Base-by-base conservation (phyloP, 2,888 invertebrate genomes). In the Pasiphila rectangulata region DNA sequence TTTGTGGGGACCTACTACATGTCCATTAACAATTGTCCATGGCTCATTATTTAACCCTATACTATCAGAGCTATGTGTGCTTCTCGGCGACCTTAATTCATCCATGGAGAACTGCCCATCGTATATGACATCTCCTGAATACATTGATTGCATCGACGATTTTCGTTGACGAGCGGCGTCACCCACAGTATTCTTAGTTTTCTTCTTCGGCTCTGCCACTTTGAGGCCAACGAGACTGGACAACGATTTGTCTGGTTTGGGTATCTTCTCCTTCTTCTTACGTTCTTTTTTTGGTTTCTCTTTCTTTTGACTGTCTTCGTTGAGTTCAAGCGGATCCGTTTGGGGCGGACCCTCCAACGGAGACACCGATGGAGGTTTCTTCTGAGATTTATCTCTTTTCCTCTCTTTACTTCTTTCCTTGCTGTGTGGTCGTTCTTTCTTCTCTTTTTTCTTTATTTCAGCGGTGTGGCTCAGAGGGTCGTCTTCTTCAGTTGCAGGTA, bases 51-150 rank as follows among this genome's bases (percentile, higher is more conserved):
- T 57, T 12, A 43, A 5, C 1, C 27, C 32, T 7, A 42, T 19
- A 7, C 43, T 56, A 17, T 63, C 56, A 0, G 34, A 25, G 21
- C 29, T 53, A 25, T 59, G 42, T 5, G 54, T 48, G 16, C 56
- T 72, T 43, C 75, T 74, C 1, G 76, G 75, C 1, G 76, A 74
- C 30, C 71, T 79, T 1, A 75, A 51, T 23, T 81, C 79, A n/a
- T 81, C 83, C 75, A 83, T 81, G 15, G 75, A 73, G 46, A 70
- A 83, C 7, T 78, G 52, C 12, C 79, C 79, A 44, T 84, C 86
- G 36, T 73, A 74, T 9, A 78, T 38, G 1, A 83, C 74, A 43
- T 55, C 62, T 48, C 75, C 77, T 0, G 75, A 72, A 27, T 65
- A 63, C 2, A 67, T 4, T 1, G 76, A 72, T 23, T 64, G 57